Evolutionary conservation across 2,113 vertebrate species (phyloP).

Genomic region (Platysternon megacephalum): DNA sequence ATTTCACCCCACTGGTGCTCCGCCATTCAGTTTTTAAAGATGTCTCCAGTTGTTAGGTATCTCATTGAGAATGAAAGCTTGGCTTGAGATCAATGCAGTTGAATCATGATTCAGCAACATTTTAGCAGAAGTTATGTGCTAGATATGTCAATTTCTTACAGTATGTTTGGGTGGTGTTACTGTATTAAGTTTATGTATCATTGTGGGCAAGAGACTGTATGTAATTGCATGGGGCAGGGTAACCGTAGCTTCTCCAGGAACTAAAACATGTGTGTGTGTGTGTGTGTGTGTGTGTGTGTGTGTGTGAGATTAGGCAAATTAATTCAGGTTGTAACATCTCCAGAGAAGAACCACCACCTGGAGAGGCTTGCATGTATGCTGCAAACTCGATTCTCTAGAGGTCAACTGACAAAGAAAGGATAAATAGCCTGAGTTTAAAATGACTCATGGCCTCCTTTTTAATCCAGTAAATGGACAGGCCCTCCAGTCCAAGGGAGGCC

Average conservation of each 20-base stretch:
- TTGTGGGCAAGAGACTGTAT: not conserved
- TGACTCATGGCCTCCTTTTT: not conserved
- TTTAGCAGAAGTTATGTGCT: not conserved
- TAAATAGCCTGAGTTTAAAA: not conserved
- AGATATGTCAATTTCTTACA: not conserved
- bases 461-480: not conserved
- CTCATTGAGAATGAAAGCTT: not conserved
- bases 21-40: not conserved
- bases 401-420: not conserved
- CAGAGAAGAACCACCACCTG: not conserved
- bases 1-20: not conserved
- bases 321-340: not conserved
- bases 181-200: not conserved
- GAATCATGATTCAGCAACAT: not conserved
- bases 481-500: not conserved
- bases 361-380: not conserved
- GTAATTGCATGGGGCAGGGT: not conserved
- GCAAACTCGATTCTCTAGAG: not conserved
- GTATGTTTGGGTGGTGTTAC: not conserved
- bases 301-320: not conserved
- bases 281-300: no score
- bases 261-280: not conserved
- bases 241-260: not conserved
- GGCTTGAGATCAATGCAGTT: not conserved
- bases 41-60: fast-evolving